phyloP scores from a whole-genome alignment of 2,113 vertebrate genomes.

The Pseudopodoces humilis region DNA sequence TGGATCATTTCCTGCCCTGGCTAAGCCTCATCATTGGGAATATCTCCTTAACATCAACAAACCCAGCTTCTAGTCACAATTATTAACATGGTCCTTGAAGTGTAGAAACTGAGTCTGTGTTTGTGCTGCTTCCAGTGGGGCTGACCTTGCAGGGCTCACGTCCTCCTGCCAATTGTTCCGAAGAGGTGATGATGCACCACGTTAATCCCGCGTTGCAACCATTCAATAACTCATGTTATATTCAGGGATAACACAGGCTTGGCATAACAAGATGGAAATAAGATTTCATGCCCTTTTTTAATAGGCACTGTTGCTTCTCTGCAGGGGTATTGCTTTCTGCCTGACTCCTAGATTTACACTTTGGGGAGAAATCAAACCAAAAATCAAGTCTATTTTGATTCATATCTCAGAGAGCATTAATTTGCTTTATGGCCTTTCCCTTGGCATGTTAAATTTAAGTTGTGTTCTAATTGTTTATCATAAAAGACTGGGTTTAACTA shows the following conservation, averaged over 20 bases:
- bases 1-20: background rate
- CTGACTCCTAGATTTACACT: background rate
- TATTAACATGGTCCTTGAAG: background rate
- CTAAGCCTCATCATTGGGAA: background rate
- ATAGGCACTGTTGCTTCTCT: background rate
- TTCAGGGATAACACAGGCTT: background rate
- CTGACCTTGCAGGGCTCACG: background rate
- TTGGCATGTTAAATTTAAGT: background rate
- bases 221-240: background rate
- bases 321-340: background rate
- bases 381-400: slow-evolving; percentile 27
- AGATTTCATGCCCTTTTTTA: background rate
- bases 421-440: background rate
- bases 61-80: background rate
- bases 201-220: background rate
- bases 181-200: background rate
- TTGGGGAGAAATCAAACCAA: slow-evolving; percentile 1
- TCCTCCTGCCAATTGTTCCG: background rate
- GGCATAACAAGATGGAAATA: background rate
- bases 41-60: background rate
- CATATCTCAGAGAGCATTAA: background rate
- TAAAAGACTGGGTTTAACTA: background rate
- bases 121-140: background rate
- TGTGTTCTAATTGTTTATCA: background rate
- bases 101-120: background rate